A percentile compares a stretch with the other conserved stretches of the same genome.
phyloP scores from a whole-genome alignment of 2,888 invertebrate genomes.

The Brachypterus glaber region DNA sequence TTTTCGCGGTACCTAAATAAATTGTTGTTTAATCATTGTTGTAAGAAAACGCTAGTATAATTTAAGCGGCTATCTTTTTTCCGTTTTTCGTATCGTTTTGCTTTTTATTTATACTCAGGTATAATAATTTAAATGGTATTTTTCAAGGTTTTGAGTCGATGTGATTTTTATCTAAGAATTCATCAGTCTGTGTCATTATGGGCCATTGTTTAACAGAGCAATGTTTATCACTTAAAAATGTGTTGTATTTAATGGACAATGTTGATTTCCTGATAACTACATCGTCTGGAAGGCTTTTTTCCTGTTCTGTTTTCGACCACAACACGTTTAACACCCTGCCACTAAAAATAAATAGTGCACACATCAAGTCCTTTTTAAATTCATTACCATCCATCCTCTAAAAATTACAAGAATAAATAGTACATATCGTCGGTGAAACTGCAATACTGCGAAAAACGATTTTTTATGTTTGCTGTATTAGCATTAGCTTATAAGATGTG shows the following conservation, averaged over 20 bases:
- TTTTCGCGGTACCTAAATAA: too few relatives aligned
- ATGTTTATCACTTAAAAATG: conserved; percentile 27
- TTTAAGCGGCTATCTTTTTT: too few relatives aligned
- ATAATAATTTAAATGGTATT: conserved; percentile 19
- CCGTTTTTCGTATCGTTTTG: not conserved
- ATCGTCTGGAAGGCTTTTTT: not conserved
- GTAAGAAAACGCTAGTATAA: too few relatives aligned
- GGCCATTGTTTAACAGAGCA: conserved; percentile 31
- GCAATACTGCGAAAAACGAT: too few relatives aligned
- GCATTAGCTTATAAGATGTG: too few relatives aligned
- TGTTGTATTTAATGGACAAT: conserved; percentile 22
- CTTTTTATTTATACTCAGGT: conserved; percentile 3
- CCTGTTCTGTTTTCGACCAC: not conserved
- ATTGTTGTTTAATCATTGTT: too few relatives aligned
- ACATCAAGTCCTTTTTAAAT: too few relatives aligned
- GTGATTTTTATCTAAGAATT: conserved; percentile 26
- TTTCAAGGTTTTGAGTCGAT: conserved; percentile 19
- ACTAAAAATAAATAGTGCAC: too few relatives aligned
- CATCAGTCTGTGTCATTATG: conserved; percentile 34
- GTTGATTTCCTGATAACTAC: not conserved
- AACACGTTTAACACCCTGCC: not conserved
- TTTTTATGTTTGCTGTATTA: too few relatives aligned
- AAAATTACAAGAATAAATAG: too few relatives aligned
- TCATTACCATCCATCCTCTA: too few relatives aligned
- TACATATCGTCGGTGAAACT: too few relatives aligned